A percentile compares a stretch with the other conserved stretches of the same genome.
These are phyloP conservation scores for Rynchops niger DNA, from an alignment of 2,113 vertebrate genomes.

Conservation along the genomic window DNA sequence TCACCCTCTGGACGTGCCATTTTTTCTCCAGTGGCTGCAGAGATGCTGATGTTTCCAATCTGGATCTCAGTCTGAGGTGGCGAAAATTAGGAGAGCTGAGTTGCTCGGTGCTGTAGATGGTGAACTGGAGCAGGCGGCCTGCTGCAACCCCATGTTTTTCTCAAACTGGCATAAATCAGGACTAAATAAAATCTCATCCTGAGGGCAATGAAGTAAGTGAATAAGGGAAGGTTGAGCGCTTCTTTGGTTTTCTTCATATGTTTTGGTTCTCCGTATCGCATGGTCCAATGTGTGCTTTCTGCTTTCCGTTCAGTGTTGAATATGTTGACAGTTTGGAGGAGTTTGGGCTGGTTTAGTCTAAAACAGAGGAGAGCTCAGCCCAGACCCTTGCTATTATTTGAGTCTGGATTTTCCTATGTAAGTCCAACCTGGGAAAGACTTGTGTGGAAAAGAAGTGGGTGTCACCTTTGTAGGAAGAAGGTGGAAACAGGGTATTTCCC, in stretches of 20 bases:
- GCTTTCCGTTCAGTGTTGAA: background rate
- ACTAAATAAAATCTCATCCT: background rate
- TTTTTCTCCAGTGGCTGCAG: background rate
- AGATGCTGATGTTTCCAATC: background rate
- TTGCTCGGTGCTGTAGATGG: accelerated
- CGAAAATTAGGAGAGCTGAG: background rate
- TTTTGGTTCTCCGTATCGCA: background rate
- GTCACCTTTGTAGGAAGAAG: background rate
- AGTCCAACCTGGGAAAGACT: background rate
- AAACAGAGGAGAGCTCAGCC: background rate
- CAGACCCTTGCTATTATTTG: background rate
- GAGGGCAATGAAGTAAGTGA: background rate
- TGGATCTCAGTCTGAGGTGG: background rate
- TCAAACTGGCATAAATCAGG: background rate
- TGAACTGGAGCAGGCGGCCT: background rate
- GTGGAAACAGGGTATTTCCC: background rate
- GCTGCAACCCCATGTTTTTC: accelerated
- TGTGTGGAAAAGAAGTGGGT: background rate
- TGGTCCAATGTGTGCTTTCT: background rate
- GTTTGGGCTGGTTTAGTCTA: background rate
- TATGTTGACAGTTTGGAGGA: background rate
- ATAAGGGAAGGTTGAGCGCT: background rate
- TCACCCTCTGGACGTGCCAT: background rate
- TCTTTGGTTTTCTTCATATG: background rate
- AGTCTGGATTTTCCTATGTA: background rate